Percentiles rank a stretch among this genome's conserved stretches.
phyloP scores from a whole-genome alignment of 2,888 invertebrate genomes.

The Acanthosepion esculentum region DNA sequence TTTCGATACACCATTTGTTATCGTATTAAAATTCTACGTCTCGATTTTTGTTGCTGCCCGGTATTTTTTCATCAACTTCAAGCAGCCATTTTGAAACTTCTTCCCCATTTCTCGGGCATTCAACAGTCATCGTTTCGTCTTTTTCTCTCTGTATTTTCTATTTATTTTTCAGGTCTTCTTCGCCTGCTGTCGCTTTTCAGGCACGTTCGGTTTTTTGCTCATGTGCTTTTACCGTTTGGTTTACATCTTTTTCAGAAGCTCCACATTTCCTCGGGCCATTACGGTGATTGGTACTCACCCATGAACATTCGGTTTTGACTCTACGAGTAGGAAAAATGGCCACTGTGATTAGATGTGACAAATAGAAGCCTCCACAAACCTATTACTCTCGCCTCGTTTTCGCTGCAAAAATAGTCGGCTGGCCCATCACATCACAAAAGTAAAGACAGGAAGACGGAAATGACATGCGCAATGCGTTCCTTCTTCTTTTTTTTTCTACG shows the following conservation, averaged over 20 bases:
- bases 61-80: too few species aligned
- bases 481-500: neutral
- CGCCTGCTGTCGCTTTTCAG: neutral
- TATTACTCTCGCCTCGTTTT: conserved; percentile 20
- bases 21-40: too few species aligned
- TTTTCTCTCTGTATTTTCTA: neutral
- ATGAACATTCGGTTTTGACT: neutral
- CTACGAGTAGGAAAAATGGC: neutral
- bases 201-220: neutral
- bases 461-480: neutral
- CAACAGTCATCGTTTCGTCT: too few species aligned
- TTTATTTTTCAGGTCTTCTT: neutral
- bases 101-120: too few species aligned
- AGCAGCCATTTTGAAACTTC: too few species aligned
- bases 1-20: too few species aligned
- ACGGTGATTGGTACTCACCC: neutral
- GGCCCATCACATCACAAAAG: conserved; percentile 6
- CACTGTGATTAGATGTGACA: neutral
- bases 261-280: neutral
- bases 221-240: neutral
- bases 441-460: neutral
- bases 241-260: neutral
- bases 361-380: conserved; percentile 8
- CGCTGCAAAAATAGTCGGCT: neutral
- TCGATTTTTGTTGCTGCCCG: too few species aligned